Conservation (phyloP, 1,140 invertebrate species). For the Rhyzopertha dominica region DNA sequence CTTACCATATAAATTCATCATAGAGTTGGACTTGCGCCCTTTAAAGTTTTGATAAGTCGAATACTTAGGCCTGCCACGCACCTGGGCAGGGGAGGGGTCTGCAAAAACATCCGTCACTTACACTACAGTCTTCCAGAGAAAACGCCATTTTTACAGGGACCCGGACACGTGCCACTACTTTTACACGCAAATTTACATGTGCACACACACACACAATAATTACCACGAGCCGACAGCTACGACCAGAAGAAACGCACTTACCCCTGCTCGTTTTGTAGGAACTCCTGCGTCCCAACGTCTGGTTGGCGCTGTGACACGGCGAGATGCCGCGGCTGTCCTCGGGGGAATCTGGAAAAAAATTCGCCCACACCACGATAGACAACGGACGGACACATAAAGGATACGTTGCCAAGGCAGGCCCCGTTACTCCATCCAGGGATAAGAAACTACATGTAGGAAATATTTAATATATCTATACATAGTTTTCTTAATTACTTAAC, state of each 20-base stretch:
- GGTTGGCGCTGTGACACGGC: slow-evolving; percentile 61
- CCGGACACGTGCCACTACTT: too few relatives aligned
- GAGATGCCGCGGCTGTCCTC: slow-evolving; percentile 72
- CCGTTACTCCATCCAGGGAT: too few relatives aligned
- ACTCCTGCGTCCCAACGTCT: slow-evolving; percentile 65
- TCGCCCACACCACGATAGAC: slow-evolving; percentile 17
- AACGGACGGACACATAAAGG: slow-evolving; percentile 8
- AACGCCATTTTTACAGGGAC: too few relatives aligned
- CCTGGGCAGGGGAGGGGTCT: slow-evolving; percentile 63
- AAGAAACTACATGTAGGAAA: too few relatives aligned
- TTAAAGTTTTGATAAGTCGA: slow-evolving; percentile 79
- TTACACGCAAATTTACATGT: too few relatives aligned
- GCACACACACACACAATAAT: too few relatives aligned
- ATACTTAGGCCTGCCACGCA: slow-evolving; percentile 76
- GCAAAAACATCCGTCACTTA: slow-evolving; percentile 50
- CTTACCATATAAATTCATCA: slow-evolving; percentile 93
- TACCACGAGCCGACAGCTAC: too few relatives aligned
- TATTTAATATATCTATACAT: too few relatives aligned
- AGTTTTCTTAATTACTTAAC: too few relatives aligned
- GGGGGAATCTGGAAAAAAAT: slow-evolving; percentile 68
- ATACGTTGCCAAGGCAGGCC: too few relatives aligned
- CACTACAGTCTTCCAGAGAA: slow-evolving; percentile 50
- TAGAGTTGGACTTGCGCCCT: slow-evolving; percentile 84
- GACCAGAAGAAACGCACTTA: too few relatives aligned
- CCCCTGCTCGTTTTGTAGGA: slow-evolving; percentile 84